Percentiles rank a stretch among this genome's conserved stretches.
Evolutionary conservation across 2,888 invertebrate genomes (phyloP).

Genomic region (Ligdia adustata): DNA sequence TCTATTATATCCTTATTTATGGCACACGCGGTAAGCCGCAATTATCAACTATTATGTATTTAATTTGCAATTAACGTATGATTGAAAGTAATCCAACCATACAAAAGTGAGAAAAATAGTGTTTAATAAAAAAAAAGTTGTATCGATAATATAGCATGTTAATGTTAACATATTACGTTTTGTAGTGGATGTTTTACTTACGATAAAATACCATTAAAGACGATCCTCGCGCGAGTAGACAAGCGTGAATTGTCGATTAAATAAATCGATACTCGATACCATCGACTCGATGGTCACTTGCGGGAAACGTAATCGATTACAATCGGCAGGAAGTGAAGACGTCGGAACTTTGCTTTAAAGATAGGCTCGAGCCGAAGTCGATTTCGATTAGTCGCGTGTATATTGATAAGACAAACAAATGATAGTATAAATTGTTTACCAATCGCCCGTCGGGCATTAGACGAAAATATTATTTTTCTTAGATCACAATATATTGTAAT

Average conservation of each 20-base stretch:
- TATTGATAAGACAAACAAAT: constrained; percentile 77
- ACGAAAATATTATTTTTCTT: constrained; percentile 84
- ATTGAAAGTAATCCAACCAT: constrained; percentile 58
- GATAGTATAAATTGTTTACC: constrained; percentile 82
- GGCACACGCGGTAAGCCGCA: too few species aligned
- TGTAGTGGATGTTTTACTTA: constrained; percentile 74
- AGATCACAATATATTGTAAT: constrained; percentile 83
- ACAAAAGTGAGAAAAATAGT: constrained; percentile 54
- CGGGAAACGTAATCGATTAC: not conserved
- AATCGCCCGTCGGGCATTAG: constrained; percentile 74
- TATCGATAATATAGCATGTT: constrained; percentile 45
- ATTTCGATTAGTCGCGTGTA: constrained; percentile 59
- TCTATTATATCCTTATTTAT: too few species aligned
- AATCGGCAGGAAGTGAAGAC: constrained; percentile 35
- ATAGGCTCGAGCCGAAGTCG: constrained; percentile 47
- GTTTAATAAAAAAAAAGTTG: constrained; percentile 24
- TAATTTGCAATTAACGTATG: constrained; percentile 15
- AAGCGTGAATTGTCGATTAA: constrained; percentile 29
- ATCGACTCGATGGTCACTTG: not conserved
- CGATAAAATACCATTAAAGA: constrained; percentile 50
- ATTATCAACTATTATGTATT: too few species aligned
- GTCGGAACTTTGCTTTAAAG: constrained; percentile 57
- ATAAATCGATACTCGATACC: not conserved
- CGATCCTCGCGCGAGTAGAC: constrained; percentile 43
- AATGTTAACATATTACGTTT: constrained; percentile 73